These are phyloP conservation scores for Danio kyathit DNA, from an alignment of 2,797 vertebrate genomes.

Conservation along the genomic window DNA sequence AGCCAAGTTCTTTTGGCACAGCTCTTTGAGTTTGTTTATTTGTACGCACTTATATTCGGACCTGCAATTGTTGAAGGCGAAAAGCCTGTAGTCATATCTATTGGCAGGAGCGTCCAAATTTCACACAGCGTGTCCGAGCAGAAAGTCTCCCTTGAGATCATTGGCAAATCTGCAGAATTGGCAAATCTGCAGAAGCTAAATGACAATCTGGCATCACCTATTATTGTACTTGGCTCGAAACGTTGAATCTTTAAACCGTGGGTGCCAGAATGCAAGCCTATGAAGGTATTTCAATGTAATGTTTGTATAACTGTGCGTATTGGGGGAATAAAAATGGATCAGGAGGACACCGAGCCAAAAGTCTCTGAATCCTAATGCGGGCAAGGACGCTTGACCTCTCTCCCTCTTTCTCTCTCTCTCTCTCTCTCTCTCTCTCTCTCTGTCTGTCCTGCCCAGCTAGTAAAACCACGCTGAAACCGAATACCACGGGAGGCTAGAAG, in stretches of 20 bases:
- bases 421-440: constrained; percentile 65
- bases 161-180: constrained; percentile 3
- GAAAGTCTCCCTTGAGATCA: constrained; percentile 55
- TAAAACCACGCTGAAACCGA: constrained; percentile 78
- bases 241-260: neutral
- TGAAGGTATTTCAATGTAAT: constrained; percentile 16
- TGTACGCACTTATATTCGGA: constrained; percentile 66
- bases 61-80: constrained; percentile 63
- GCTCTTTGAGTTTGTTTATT: constrained; percentile 60
- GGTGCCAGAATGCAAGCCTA: neutral
- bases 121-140: constrained; percentile 63
- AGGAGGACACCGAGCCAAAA: constrained; percentile 51
- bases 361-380: constrained; percentile 61
- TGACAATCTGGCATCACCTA: constrained; percentile 16
- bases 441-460: constrained; percentile 73
- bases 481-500: constrained; percentile 75
- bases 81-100: constrained; percentile 74
- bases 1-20: constrained; percentile 24
- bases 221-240: constrained; percentile 14
- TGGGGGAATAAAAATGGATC: constrained; percentile 18
- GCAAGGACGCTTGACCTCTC: constrained; percentile 70
- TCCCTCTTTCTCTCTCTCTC: constrained; percentile 50
- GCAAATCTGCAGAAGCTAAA: constrained; percentile 26
- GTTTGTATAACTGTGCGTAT: neutral
- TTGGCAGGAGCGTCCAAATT: constrained; percentile 70